Evolutionary conservation across 1,140 invertebrate species (phyloP).

Genomic region (Caenorhabditis inopinata): DNA sequence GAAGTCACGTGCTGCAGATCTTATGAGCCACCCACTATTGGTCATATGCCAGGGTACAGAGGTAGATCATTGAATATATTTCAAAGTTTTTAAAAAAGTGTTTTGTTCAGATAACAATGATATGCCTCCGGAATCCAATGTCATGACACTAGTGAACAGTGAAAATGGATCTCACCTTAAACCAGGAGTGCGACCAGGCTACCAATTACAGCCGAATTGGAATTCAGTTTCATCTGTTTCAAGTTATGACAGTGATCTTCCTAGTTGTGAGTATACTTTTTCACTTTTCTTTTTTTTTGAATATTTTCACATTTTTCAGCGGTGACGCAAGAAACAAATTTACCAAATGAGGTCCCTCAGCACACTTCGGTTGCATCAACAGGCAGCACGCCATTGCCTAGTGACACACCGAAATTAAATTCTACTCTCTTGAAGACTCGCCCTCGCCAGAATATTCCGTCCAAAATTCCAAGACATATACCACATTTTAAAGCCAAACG

Average conservation of each 20-base stretch:
- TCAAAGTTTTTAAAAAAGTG: too few species aligned
- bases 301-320: background rate
- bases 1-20: conserved; percentile 17
- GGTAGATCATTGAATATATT: background rate
- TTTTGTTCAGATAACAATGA: background rate
- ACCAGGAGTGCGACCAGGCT: background rate
- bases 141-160: background rate
- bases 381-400: background rate
- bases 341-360: background rate
- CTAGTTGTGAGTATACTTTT: background rate
- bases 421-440: background rate
- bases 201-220: background rate
- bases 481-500: background rate
- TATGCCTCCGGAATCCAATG: background rate
- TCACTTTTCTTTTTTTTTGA: background rate
- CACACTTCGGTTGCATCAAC: background rate
- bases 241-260: background rate
- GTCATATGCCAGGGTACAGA: conserved; percentile 7
- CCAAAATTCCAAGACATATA: background rate
- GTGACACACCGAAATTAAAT: background rate
- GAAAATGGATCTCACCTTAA: background rate
- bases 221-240: background rate
- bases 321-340: background rate
- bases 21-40: conserved; percentile 8
- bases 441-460: background rate